These are phyloP conservation scores for Bolinopsis microptera DNA, from an alignment of 37 sponge, comb jelly and placozoan genomes.

Conservation along the genomic window DNA sequence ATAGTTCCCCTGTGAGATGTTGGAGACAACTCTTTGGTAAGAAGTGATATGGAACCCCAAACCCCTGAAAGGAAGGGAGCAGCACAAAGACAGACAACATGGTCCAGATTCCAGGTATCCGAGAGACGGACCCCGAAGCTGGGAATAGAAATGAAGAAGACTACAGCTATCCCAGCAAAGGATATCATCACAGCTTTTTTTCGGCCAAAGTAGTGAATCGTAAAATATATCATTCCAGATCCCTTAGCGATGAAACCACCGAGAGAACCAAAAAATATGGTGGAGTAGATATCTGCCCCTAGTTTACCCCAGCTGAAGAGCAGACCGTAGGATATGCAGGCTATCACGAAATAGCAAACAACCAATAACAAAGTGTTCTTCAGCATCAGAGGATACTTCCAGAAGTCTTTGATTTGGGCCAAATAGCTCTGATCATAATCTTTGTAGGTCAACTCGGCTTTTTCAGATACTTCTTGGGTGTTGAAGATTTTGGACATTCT, in stretches of 20 bases:
- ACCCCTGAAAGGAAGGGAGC: neutral
- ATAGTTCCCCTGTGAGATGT: constrained; percentile 14
- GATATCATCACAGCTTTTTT: neutral
- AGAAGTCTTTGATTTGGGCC: constrained; percentile 2
- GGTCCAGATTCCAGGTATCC: neutral
- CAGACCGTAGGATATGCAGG: neutral
- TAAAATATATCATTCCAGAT: neutral
- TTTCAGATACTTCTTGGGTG: neutral
- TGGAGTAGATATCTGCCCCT: neutral
- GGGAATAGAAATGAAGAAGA: neutral
- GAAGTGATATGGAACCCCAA: neutral
- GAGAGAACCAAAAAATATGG: neutral
- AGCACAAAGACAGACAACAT: neutral
- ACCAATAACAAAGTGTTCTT: neutral
- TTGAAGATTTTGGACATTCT: neutral
- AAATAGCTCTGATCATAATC: neutral
- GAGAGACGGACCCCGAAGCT: neutral
- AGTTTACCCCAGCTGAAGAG: neutral
- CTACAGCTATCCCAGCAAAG: neutral
- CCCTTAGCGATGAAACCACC: neutral
- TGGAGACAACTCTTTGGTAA: neutral
- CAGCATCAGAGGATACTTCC: neutral
- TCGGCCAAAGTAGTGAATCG: neutral
- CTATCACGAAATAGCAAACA: neutral
- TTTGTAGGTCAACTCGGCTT: neutral